These are phyloP conservation scores for Pteruthius melanotis DNA, from an alignment of 2,113 vertebrate species.

Conservation along the genomic window DNA sequence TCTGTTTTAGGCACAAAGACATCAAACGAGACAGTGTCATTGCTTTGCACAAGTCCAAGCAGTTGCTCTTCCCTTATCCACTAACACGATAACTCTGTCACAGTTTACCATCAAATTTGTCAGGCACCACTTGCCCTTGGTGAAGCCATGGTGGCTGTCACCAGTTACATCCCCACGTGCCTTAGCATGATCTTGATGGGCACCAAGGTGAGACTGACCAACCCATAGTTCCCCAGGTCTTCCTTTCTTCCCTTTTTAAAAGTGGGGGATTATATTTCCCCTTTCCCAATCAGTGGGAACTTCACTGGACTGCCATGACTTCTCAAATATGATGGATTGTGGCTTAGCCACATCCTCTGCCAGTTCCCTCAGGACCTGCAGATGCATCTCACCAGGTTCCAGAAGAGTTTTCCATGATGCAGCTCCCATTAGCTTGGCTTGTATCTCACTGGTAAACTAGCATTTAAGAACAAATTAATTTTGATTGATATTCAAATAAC, in stretches of 20 bases:
- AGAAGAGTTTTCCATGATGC: background rate
- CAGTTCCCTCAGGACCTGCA: background rate
- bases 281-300: background rate
- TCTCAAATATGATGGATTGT: background rate
- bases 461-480: background rate
- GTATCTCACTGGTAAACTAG: background rate
- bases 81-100: fast-evolving
- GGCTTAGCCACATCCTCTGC: background rate
- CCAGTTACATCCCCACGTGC: fast-evolving
- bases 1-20: background rate
- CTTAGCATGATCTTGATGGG: background rate
- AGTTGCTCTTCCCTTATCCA: background rate
- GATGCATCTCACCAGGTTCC: background rate
- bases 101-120: background rate
- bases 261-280: background rate
- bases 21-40: background rate
- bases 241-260: background rate
- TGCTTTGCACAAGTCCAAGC: background rate
- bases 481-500: background rate
- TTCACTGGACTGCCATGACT: background rate
- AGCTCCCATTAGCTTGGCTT: background rate
- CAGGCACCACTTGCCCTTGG: background rate
- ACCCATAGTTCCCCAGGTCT: background rate
- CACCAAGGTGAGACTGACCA: background rate
- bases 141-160: background rate